Percentiles rank a stretch among this genome's conserved stretches.
phyloP scores from a whole-genome alignment of 1,140 invertebrate genomes.

The Grapholita molesta region DNA sequence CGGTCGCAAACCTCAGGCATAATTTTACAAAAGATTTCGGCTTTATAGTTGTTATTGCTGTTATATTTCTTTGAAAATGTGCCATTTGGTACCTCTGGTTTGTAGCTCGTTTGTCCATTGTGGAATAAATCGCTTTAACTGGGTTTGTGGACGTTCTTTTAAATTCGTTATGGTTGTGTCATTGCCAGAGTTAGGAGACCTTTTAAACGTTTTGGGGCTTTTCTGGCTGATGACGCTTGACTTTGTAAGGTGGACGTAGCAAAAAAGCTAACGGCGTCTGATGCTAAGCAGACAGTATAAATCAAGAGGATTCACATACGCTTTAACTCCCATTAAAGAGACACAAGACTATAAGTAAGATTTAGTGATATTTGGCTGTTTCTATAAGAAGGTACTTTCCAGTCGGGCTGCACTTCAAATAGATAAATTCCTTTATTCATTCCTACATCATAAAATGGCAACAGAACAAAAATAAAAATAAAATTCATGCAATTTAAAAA shows the following conservation, averaged over 20 bases:
- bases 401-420: too few relatives aligned
- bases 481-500: too few relatives aligned
- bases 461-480: too few relatives aligned
- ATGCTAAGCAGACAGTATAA: too few relatives aligned
- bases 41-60: constrained; percentile 22
- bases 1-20: constrained; percentile 14
- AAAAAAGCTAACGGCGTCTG: too few relatives aligned
- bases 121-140: constrained; percentile 19
- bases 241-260: neutral
- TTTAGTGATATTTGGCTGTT: too few relatives aligned
- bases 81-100: constrained; percentile 8
- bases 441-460: too few relatives aligned
- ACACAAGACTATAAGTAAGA: too few relatives aligned
- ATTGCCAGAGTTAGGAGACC: neutral
- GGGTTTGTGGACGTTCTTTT: neutral
- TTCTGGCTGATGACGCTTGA: neutral
- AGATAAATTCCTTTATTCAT: too few relatives aligned
- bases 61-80: constrained; percentile 26
- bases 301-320: too few relatives aligned
- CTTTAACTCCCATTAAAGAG: too few relatives aligned
- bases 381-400: too few relatives aligned
- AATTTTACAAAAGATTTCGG: constrained; percentile 19
- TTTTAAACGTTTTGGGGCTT: neutral
- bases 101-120: constrained; percentile 17
- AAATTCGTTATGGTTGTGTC: neutral